Evolutionary conservation across 2,113 vertebrate species (phyloP).

Genomic region (Glaucidium brasilianum): DNA sequence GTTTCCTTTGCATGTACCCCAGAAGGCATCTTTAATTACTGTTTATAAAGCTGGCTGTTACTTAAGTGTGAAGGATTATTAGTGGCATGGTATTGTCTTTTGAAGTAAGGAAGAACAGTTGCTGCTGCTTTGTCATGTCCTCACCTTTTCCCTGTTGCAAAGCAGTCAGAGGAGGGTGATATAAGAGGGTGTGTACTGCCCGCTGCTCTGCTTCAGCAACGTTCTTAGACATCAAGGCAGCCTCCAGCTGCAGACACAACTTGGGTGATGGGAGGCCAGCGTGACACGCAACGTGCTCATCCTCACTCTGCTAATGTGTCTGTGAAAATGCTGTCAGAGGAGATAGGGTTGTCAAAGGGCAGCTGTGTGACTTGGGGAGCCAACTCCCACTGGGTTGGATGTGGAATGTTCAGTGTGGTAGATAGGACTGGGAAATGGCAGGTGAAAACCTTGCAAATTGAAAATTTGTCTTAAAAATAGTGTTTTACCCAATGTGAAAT

Average conservation of each 20-base stretch:
- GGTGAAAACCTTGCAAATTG: neutral
- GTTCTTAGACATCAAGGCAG: rapidly evolving
- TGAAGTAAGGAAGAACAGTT: constrained; percentile 25
- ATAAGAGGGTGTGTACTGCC: neutral
- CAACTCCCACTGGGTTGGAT: rapidly evolving
- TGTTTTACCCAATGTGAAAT: neutral
- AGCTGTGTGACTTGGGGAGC: neutral
- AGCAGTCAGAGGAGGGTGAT: neutral
- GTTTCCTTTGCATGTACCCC: constrained; percentile 14
- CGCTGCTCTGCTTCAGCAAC: neutral
- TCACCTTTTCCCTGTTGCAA: neutral
- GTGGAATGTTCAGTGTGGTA: neutral
- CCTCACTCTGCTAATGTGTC: neutral
- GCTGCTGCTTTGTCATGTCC: neutral
- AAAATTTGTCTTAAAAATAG: neutral
- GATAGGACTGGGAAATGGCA: neutral
- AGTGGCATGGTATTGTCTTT: neutral
- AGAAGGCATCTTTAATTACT: constrained; percentile 35
- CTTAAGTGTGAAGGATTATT: neutral
- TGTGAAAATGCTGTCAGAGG: neutral
- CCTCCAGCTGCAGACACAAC: neutral
- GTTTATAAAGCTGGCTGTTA: constrained; percentile 6
- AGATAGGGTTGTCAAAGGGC: neutral
- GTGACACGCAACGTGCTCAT: neutral
- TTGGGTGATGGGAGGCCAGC: neutral